A percentile compares a stretch with the other conserved stretches of the same genome.
phyloP scores from a whole-genome alignment of 2,797 vertebrate species.

The Apogon hyalosoma region DNA sequence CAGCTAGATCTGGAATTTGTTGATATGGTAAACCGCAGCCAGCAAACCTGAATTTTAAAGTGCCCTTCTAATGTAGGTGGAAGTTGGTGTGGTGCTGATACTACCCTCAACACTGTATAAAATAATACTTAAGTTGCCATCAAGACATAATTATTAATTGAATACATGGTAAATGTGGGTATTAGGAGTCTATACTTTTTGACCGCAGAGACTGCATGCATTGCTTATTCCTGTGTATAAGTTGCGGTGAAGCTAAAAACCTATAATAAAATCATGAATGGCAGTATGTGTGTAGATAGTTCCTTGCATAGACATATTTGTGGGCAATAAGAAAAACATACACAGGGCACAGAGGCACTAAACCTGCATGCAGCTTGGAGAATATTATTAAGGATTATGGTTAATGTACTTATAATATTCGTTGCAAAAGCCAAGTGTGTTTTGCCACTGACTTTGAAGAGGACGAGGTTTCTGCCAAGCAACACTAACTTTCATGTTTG shows the following conservation, averaged over 20 bases:
- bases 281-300: constrained; percentile 81
- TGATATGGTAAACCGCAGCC: constrained; percentile 44
- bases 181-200: constrained; percentile 24
- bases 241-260: constrained; percentile 84
- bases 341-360: constrained; percentile 85
- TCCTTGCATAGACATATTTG: constrained; percentile 89
- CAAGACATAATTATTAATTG: constrained; percentile 26
- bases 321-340: constrained; percentile 91
- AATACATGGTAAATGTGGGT: constrained; percentile 4
- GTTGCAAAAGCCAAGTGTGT: constrained; percentile 58
- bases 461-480: constrained; percentile 67
- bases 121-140: constrained; percentile 16
- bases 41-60: background rate
- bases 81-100: constrained; percentile 15
- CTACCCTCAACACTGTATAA: constrained; percentile 17
- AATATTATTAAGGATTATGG: constrained; percentile 94
- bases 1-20: constrained; percentile 21
- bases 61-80: constrained; percentile 1
- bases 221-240: constrained; percentile 74
- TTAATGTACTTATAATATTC: constrained; percentile 79
- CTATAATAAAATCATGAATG: constrained; percentile 89
- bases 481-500: constrained; percentile 66
- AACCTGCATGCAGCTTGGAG: constrained; percentile 90
- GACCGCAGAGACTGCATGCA: constrained; percentile 69
- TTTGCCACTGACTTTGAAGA: constrained; percentile 72